Conservation (phyloP, 1,140 invertebrate genomes). For the Anastrepha obliqua region DNA sequence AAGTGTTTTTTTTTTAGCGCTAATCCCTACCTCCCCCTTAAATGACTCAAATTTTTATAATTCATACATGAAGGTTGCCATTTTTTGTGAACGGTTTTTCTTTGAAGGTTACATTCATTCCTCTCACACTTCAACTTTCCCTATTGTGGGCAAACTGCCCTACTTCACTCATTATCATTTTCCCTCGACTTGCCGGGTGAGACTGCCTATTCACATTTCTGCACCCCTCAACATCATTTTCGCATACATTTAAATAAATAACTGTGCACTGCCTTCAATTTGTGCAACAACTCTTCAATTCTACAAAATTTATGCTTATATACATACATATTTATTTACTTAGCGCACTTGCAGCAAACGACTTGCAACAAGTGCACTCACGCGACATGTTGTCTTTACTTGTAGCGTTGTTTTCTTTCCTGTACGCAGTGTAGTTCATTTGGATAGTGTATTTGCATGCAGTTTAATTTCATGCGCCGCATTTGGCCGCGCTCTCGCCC, state of each 20-base stretch:
- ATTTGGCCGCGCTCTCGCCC: neutral
- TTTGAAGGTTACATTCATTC: too few relatives aligned
- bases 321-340: slow-evolving; percentile 42
- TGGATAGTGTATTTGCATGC: neutral
- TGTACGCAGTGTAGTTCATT: neutral
- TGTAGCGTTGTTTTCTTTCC: neutral
- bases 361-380: slow-evolving; percentile 9
- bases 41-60: too few relatives aligned
- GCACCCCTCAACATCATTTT: neutral
- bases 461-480: neutral
- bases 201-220: neutral
- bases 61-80: too few relatives aligned
- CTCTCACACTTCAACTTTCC: too few relatives aligned
- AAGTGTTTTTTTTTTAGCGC: too few relatives aligned
- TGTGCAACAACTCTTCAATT: slow-evolving; percentile 34
- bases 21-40: too few relatives aligned
- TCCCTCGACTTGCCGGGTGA: too few relatives aligned
- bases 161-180: too few relatives aligned
- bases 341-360: slow-evolving; percentile 37
- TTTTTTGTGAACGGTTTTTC: too few relatives aligned
- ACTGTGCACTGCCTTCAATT: neutral
- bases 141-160: too few relatives aligned
- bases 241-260: neutral
- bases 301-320: slow-evolving; percentile 34
- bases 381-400: neutral